Conservation (phyloP, 2,113 vertebrate species). For the Petaurus breviceps region DNA sequence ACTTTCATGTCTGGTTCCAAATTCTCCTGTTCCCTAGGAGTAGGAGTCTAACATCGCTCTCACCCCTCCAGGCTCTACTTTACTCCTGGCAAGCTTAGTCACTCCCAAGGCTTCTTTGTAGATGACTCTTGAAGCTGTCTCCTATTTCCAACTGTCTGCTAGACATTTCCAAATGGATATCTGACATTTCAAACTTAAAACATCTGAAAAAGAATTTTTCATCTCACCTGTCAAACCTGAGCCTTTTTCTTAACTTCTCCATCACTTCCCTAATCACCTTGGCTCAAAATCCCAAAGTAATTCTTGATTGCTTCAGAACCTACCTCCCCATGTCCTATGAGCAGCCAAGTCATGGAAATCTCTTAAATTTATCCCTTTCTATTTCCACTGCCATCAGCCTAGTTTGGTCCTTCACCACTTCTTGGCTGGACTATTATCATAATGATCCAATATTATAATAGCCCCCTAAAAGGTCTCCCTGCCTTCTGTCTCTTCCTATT, state of each 20-base stretch:
- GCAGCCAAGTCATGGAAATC: not conserved
- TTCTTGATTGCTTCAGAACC: not conserved
- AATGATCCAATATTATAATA: too few species aligned
- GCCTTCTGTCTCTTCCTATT: too few species aligned
- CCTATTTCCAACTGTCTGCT: not conserved
- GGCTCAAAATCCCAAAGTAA: not conserved
- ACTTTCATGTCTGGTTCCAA: too few species aligned
- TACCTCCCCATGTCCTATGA: not conserved
- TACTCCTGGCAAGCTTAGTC: not conserved
- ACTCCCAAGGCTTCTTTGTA: not conserved
- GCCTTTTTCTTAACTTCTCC: not conserved
- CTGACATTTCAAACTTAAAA: not conserved
- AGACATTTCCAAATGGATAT: not conserved
- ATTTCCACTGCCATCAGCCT: too few species aligned
- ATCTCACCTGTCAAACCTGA: not conserved
- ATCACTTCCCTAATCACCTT: not conserved
- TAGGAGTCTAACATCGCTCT: not conserved
- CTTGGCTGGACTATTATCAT: too few species aligned
- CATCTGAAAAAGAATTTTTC: not conserved
- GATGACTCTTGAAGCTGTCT: too few species aligned
- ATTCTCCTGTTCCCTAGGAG: too few species aligned
- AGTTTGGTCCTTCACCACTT: too few species aligned
- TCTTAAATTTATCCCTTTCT: not conserved
- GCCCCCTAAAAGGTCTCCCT: too few species aligned
- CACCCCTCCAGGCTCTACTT: not conserved